Percentiles rank a stretch among this genome's conserved stretches.
These are phyloP conservation scores for Leistus spinibarbis DNA, from an alignment of 2,888 invertebrate genomes.

Conservation along the genomic window DNA sequence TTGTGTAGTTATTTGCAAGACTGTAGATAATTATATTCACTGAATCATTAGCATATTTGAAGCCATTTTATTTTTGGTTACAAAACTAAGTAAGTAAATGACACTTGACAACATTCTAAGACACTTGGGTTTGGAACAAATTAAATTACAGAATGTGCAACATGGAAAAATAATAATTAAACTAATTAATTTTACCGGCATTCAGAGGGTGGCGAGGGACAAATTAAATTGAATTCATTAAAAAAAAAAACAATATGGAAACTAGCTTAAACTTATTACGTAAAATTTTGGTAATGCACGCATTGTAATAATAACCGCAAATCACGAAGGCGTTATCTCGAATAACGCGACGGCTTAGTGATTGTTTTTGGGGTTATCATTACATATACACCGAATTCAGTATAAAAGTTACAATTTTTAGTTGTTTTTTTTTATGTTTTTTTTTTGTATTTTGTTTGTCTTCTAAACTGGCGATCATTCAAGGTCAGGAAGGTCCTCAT, in stretches of 20 bases:
- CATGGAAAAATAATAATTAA: conserved; percentile 17
- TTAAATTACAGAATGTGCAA: conserved; percentile 18
- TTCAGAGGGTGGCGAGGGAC: not conserved
- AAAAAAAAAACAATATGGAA: conserved; percentile 23
- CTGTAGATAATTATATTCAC: not conserved
- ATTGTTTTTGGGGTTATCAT: conserved; percentile 14
- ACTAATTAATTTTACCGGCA: conserved; percentile 20
- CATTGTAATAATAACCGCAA: conserved; percentile 26
- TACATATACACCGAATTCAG: conserved; percentile 27
- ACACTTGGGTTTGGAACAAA: conserved; percentile 33
- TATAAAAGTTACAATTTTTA: conserved; percentile 33
- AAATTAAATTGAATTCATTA: conserved; percentile 11
- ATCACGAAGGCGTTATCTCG: conserved; percentile 30
- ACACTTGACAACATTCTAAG: conserved; percentile 13
- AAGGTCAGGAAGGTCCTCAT: conserved; percentile 78
- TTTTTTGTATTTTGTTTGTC: not conserved
- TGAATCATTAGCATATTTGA: not conserved
- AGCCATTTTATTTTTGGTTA: not conserved
- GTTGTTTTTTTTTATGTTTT: not conserved
- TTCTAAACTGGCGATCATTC: conserved; percentile 53
- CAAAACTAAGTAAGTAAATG: conserved; percentile 3
- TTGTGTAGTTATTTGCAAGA: too few species aligned
- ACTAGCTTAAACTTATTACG: conserved; percentile 31
- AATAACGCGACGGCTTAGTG: conserved; percentile 32
- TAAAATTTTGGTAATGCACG: conserved; percentile 36